These are phyloP conservation scores for Acanthurus lineatus DNA, from an alignment of 2,797 vertebrate species.

Conservation along the genomic window DNA sequence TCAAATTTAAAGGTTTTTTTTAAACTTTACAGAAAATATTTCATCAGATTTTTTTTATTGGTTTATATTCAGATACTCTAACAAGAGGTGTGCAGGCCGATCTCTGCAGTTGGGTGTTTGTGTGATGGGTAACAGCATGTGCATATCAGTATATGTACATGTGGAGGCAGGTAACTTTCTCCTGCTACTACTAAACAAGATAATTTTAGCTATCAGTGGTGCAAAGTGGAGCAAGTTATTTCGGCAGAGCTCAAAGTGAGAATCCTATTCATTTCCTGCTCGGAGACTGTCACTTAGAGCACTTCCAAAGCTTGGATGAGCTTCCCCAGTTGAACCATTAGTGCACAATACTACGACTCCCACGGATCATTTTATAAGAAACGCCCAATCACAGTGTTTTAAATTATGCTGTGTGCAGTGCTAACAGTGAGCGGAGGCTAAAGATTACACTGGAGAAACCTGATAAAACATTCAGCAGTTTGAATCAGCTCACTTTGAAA, in stretches of 20 bases:
- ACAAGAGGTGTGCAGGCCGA: constrained; percentile 1
- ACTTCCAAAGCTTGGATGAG: not conserved
- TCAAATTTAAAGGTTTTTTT: constrained; percentile 4
- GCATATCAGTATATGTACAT: not conserved
- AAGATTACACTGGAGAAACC: not conserved
- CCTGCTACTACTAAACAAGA: not conserved
- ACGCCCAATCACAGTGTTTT: not conserved
- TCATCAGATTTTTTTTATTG: not conserved
- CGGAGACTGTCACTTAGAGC: not conserved
- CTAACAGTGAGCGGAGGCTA: not conserved
- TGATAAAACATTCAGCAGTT: constrained; percentile 7
- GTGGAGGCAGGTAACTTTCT: not conserved
- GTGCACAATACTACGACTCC: not conserved
- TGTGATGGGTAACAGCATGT: not conserved
- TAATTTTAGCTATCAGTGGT: not conserved
- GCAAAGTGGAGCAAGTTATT: not conserved
- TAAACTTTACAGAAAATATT: not conserved
- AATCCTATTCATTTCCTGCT: not conserved
- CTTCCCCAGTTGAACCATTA: not conserved
- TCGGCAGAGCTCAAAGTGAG: not conserved
- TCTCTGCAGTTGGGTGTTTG: constrained; percentile 17
- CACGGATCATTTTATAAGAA: not conserved
- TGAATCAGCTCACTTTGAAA: too few species aligned
- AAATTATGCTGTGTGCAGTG: not conserved
- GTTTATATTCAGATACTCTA: not conserved